Conservation (phyloP, 2,113 vertebrate genomes). For the Herpailurus yagouaroundi region DNA sequence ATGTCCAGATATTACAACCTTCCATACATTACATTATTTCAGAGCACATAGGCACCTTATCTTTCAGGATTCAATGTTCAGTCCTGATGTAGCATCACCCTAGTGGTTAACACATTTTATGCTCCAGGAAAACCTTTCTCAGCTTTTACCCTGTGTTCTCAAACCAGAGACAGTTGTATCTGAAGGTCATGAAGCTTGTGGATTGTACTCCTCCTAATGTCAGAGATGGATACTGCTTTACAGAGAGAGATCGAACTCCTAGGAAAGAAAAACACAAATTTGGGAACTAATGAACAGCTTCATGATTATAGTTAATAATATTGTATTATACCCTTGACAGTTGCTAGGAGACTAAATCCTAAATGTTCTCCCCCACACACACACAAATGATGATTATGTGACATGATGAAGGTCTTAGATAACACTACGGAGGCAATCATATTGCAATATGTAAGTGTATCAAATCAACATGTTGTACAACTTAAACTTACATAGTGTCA, state of each 20-base stretch:
- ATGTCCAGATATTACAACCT: not conserved
- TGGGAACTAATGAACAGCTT: not conserved
- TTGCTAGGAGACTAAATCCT: not conserved
- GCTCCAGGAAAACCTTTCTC: not conserved
- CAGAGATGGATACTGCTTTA: not conserved
- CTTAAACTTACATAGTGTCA: not conserved
- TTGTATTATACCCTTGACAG: not conserved
- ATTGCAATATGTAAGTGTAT: too few relatives aligned
- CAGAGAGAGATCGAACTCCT: not conserved
- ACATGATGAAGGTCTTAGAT: not conserved
- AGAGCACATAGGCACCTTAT: not conserved
- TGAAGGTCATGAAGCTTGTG: not conserved
- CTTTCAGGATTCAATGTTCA: not conserved
- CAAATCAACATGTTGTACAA: not conserved
- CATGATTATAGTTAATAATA: not conserved
- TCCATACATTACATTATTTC: not conserved
- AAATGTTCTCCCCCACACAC: not conserved
- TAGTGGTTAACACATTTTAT: not conserved
- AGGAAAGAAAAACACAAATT: not conserved
- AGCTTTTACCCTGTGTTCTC: not conserved
- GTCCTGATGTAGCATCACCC: not conserved
- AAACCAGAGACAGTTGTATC: not conserved
- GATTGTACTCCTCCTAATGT: not conserved
- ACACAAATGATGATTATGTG: not conserved
- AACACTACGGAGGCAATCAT: not conserved